A percentile compares a stretch with the other conserved stretches of the same genome.
These are phyloP conservation scores for Arenicola marina DNA, from an alignment of 2,888 invertebrate species.

Conservation along the genomic window DNA sequence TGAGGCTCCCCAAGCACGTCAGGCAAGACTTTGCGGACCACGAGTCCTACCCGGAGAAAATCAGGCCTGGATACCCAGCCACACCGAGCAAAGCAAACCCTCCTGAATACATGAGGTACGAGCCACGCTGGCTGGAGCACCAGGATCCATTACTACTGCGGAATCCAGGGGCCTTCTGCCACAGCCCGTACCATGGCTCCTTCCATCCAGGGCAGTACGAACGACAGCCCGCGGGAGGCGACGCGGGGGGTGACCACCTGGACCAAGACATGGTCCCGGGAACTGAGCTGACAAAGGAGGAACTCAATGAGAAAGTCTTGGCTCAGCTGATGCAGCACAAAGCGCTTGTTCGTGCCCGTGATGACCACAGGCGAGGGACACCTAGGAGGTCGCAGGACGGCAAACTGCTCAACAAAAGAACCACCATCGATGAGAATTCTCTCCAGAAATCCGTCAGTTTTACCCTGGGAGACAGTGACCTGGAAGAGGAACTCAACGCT, in stretches of 20 bases:
- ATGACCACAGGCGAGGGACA: conserved; percentile 37
- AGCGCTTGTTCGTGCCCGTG: conserved; percentile 24
- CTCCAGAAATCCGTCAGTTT: conserved; percentile 16
- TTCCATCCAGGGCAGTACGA: conserved; percentile 21
- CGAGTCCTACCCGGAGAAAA: conserved; percentile 48
- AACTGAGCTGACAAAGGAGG: conserved; percentile 48
- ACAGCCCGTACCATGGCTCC: conserved; percentile 31
- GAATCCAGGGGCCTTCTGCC: too few relatives aligned
- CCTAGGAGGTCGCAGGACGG: too few relatives aligned
- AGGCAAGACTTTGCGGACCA: conserved; percentile 45
- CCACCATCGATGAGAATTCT: conserved; percentile 39
- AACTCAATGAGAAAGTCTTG: conserved; percentile 49
- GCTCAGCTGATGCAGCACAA: conserved; percentile 39
- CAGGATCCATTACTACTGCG: not conserved
- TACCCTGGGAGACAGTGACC: conserved; percentile 7
- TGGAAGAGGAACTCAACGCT: conserved; percentile 11
- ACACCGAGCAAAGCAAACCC: conserved; percentile 49
- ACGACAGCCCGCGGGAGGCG: conserved; percentile 3
- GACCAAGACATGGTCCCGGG: conserved; percentile 42
- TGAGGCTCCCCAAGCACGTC: conserved; percentile 54
- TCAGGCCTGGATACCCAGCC: conserved; percentile 51
- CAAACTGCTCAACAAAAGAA: conserved; percentile 30
- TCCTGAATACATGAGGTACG: conserved; percentile 41
- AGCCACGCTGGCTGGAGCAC: conserved; percentile 35
- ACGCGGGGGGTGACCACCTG: conserved; percentile 38